These are phyloP conservation scores for Centropristis striata DNA, from an alignment of 2,113 vertebrate genomes.

Conservation along the genomic window DNA sequence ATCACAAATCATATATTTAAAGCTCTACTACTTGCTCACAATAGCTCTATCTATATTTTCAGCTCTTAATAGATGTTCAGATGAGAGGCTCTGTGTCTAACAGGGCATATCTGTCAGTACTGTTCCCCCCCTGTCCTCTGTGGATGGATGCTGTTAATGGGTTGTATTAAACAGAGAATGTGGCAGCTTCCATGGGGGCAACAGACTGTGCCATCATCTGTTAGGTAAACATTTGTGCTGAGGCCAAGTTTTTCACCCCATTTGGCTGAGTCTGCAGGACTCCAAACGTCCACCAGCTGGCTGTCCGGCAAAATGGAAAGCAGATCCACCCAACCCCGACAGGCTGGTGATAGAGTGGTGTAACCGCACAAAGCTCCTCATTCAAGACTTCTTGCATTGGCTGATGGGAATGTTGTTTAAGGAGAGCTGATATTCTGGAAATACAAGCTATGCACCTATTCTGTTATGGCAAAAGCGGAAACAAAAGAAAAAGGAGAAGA, in stretches of 20 bases:
- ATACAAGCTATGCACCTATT: background rate
- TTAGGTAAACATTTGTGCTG: conserved; percentile 70
- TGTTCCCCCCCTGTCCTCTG: background rate
- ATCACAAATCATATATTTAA: too few relatives aligned
- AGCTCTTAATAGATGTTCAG: background rate
- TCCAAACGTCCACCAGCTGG: conserved; percentile 64
- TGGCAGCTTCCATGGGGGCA: conserved; percentile 37
- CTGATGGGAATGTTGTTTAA: background rate
- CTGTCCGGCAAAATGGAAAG: conserved; percentile 15
- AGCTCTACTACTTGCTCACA: too few relatives aligned
- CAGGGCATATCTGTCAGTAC: background rate
- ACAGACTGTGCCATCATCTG: conserved; percentile 74
- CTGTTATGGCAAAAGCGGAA: background rate
- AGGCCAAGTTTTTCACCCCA: conserved; percentile 37
- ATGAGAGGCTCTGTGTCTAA: background rate
- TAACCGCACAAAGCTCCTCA: background rate
- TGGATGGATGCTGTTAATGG: conserved; percentile 17
- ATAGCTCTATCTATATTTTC: background rate
- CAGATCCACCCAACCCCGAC: conserved; percentile 13
- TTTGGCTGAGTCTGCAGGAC: conserved; percentile 67
- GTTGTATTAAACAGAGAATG: conserved; percentile 25
- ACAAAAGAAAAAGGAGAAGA: background rate
- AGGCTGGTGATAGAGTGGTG: background rate
- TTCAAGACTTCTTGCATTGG: background rate
- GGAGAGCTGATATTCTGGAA: background rate